Conservation (phyloP, 2,797 vertebrate genomes). For the Potorous gilbertii region DNA sequence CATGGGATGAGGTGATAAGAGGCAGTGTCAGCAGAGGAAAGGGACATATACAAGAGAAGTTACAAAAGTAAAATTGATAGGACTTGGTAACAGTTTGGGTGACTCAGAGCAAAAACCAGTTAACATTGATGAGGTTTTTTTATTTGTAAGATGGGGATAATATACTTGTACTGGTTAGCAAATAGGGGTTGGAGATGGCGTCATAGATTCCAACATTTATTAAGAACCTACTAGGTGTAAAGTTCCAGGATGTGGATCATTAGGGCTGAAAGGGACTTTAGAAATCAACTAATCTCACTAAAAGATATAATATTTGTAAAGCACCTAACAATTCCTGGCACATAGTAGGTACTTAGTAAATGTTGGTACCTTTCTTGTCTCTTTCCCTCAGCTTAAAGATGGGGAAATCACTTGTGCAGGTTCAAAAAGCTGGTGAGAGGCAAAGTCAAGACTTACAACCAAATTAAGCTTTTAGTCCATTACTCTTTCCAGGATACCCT, state of each 20-base stretch:
- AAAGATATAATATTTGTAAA: neutral
- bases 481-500: neutral
- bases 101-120: neutral
- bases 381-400: neutral
- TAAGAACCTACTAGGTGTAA: neutral
- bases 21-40: neutral
- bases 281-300: neutral
- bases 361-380: neutral
- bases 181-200: neutral
- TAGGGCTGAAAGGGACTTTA: neutral
- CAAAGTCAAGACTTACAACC: neutral
- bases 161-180: neutral
- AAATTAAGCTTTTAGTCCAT: neutral
- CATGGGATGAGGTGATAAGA: neutral
- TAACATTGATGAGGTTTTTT: neutral
- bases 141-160: neutral
- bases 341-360: neutral
- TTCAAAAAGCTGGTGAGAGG: neutral
- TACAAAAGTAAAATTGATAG: neutral
- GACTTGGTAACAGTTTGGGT: neutral
- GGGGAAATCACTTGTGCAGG: neutral
- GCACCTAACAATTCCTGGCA: neutral
- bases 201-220: neutral
- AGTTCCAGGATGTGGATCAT: neutral
- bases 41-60: neutral